Evolutionary conservation across 2,888 invertebrate species (phyloP), one percentile per base, ranked within the genome.

Genomic region (Stenotaenia linearis): DNA sequence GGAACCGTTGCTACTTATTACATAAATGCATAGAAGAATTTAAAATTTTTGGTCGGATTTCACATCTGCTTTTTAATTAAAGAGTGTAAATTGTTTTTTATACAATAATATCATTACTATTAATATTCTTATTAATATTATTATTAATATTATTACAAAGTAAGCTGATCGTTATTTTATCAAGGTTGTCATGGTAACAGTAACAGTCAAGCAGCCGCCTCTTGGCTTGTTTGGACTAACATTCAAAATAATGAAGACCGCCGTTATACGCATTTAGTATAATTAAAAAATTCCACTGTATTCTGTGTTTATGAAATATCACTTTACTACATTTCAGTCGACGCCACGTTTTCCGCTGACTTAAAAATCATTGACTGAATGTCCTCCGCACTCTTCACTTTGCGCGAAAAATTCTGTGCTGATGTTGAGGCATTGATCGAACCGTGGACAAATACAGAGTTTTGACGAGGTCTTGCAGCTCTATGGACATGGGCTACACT

Each of bases 401-500:
- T 91, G 12, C 95, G 88, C 0, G 93, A 92, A 81, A 92, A 89
- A 79, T 77, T 77, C 40, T 77, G 77, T n/a, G 92, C 88, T 77
- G 91, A 90, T 82, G 90, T 89, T 0, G 90, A 89, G 83, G 90
- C 88, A 82, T 90, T 90, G 40, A 90, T 89, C 28, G 80, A 79
- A 79, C 80, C 81, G 80, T 93, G 92, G 37, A 94, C 94, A 87
- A 95, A 95, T 18, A 95, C 94, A 3, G 95, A 95, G 87, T 95
- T 95, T 88, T 94, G 92, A 12, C 92, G 88, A 0, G 90, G 90
- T 23, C 92, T 61, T 74, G n/a, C 23, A 23, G 80, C 79, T 40
- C 75, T 76, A 32, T 78, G 75, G 32, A 74, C 50, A 56, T 78
- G 79, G 15, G 79, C 80, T 5, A 69, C 78, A 7, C 78, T 78